A percentile compares a stretch with the other conserved stretches of the same genome.
These are phyloP conservation scores for Noctua janthe DNA, from an alignment of 2,888 invertebrate species.

Conservation along the genomic window DNA sequence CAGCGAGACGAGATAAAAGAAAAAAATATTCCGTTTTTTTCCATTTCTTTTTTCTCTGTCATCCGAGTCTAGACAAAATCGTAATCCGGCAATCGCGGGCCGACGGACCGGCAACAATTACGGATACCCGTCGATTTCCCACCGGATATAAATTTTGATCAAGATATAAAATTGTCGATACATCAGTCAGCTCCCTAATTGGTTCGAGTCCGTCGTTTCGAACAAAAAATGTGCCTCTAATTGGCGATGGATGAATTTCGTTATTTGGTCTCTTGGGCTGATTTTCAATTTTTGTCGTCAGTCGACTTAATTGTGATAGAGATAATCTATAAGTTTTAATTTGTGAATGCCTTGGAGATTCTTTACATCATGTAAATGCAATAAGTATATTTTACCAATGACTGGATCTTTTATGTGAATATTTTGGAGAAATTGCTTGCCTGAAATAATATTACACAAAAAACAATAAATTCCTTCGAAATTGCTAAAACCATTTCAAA, in stretches of 20 bases:
- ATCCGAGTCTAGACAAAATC: slow-evolving; percentile 68
- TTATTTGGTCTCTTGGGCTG: slow-evolving; percentile 60
- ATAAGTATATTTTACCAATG: neutral
- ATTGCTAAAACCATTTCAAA: slow-evolving; percentile 10
- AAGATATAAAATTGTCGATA: slow-evolving; percentile 79
- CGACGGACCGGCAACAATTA: slow-evolving; percentile 68
- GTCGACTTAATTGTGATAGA: slow-evolving; percentile 40
- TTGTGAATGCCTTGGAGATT: slow-evolving; percentile 18
- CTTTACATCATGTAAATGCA: neutral
- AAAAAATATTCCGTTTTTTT: slow-evolving; percentile 54
- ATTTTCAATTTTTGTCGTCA: slow-evolving; percentile 45
- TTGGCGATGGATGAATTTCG: slow-evolving; percentile 62
- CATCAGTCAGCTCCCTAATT: slow-evolving; percentile 75
- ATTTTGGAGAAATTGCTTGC: neutral
- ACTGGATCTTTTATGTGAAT: neutral
- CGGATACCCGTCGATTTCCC: slow-evolving; percentile 75
- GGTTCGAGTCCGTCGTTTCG: slow-evolving; percentile 64
- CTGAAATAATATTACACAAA: neutral
- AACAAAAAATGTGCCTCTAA: slow-evolving; percentile 60
- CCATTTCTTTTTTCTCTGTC: slow-evolving; percentile 41
- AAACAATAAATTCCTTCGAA: neutral
- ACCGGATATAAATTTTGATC: slow-evolving; percentile 75
- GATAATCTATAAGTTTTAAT: slow-evolving; percentile 45
- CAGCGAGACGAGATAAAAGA: slow-evolving; percentile 60
- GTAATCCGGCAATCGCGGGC: slow-evolving; percentile 67